phyloP scores from a whole-genome alignment of 2,797 vertebrate genomes.

The Micrastur ruficollis region DNA sequence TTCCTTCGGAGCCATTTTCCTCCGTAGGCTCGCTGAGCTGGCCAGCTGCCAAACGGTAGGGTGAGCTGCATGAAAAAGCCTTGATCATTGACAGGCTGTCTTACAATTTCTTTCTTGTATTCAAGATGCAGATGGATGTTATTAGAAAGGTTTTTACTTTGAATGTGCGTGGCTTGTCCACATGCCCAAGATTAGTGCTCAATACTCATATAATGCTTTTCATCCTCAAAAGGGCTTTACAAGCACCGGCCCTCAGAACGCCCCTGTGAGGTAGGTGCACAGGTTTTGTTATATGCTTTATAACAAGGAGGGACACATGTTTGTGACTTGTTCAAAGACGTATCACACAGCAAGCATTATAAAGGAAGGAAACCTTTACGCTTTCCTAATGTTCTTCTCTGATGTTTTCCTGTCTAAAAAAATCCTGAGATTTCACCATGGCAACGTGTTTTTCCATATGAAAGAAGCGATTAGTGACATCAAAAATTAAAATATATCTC shows the following conservation, averaged over 20 bases:
- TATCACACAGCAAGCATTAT: not conserved
- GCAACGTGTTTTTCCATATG: not conserved
- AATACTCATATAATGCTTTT: slow-evolving; percentile 6
- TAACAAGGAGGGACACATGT: not conserved
- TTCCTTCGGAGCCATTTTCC: slow-evolving; percentile 35
- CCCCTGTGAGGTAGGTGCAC: not conserved
- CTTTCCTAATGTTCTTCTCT: not conserved
- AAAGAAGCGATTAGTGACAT: slow-evolving; percentile 3
- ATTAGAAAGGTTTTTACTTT: slow-evolving; percentile 51
- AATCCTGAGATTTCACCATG: not conserved
- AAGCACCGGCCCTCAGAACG: not conserved
- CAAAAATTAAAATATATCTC: not conserved
- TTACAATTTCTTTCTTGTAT: slow-evolving; percentile 27
- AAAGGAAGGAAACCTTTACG: not conserved
- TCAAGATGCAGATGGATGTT: slow-evolving; percentile 53
- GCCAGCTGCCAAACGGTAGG: slow-evolving; percentile 51
- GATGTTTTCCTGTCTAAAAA: not conserved
- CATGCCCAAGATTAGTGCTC: slow-evolving; percentile 34
- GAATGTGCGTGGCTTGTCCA: not conserved
- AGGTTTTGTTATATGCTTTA: not conserved
- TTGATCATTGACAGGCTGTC: slow-evolving; percentile 53
- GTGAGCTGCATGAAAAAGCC: slow-evolving; percentile 28
- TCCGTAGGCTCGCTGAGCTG: slow-evolving; percentile 41
- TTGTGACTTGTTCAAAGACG: slow-evolving; percentile 9
- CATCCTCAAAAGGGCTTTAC: slow-evolving; percentile 23